These are phyloP conservation scores for Seira ritae DNA, from an alignment of 2,888 invertebrate genomes.

Conservation along the genomic window DNA sequence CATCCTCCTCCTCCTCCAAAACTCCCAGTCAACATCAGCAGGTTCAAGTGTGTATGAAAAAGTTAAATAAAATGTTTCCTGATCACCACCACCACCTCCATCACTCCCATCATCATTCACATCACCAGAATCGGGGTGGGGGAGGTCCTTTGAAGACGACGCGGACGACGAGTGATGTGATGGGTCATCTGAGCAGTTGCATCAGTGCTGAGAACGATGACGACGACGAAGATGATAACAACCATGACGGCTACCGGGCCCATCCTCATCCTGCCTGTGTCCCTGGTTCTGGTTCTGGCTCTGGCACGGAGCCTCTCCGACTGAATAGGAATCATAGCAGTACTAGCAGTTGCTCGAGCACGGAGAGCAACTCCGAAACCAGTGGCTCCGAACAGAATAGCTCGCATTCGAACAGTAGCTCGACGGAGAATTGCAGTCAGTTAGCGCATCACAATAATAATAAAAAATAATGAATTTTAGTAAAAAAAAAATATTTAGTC, in stretches of 20 bases:
- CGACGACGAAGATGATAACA: conserved; percentile 22
- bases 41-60: conserved; percentile 37
- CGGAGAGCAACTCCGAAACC: conserved; percentile 45
- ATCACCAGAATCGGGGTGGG: conserved; percentile 28
- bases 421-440: conserved; percentile 61
- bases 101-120: conserved; percentile 10
- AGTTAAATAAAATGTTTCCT: conserved; percentile 52
- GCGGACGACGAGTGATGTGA: conserved; percentile 57
- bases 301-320: conserved; percentile 37
- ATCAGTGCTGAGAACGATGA: conserved; percentile 46
- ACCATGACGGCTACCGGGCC: background rate
- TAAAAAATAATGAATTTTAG: conserved; percentile 50
- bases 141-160: conserved; percentile 45
- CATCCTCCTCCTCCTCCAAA: conserved; percentile 36
- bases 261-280: conserved; percentile 17
- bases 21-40: conserved; percentile 28
- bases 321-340: conserved; percentile 62
- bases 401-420: conserved; percentile 59
- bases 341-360: conserved; percentile 61
- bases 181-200: conserved; percentile 49
- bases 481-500: background rate
- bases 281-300: conserved; percentile 12
- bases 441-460: conserved; percentile 51
- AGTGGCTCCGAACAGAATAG: conserved; percentile 58
- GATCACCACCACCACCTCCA: conserved; percentile 47